phyloP scores from a whole-genome alignment of 2,888 invertebrate species.

The Bugulina stolonifera region DNA sequence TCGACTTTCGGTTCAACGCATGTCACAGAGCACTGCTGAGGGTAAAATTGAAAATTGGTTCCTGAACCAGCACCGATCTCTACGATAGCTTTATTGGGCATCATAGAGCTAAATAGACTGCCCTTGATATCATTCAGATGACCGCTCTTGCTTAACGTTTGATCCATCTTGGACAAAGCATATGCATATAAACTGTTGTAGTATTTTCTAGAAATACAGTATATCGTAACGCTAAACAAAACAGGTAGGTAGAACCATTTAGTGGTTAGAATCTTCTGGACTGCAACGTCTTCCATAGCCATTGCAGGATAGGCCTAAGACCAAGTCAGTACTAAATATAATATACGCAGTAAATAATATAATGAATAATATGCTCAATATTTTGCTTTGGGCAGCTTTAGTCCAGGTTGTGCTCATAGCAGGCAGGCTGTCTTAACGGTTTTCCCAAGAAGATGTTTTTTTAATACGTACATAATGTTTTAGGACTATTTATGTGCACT shows the following conservation, averaged over 20 bases:
- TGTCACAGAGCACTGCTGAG: neutral
- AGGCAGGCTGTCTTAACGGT: no score
- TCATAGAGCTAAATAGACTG: neutral
- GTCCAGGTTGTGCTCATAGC: no score
- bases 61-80: neutral
- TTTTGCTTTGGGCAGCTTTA: no score
- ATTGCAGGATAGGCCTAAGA: no score
- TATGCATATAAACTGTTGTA: neutral
- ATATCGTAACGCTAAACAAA: neutral
- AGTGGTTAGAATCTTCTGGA: neutral
- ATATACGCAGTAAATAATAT: no score
- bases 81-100: neutral
- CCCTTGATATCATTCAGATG: neutral
- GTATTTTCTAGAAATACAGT: neutral
- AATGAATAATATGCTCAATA: no score
- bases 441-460: no score
- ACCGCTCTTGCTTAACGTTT: neutral
- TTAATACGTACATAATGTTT: no score
- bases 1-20: neutral
- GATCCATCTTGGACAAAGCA: neutral
- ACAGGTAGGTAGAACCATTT: neutral
- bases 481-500: no score
- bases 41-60: neutral
- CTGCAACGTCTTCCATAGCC: neutral
- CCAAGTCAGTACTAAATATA: no score